These are phyloP conservation scores for Aphidius gifuensis DNA, from an alignment of 1,140 invertebrate species.

Conservation along the genomic window DNA sequence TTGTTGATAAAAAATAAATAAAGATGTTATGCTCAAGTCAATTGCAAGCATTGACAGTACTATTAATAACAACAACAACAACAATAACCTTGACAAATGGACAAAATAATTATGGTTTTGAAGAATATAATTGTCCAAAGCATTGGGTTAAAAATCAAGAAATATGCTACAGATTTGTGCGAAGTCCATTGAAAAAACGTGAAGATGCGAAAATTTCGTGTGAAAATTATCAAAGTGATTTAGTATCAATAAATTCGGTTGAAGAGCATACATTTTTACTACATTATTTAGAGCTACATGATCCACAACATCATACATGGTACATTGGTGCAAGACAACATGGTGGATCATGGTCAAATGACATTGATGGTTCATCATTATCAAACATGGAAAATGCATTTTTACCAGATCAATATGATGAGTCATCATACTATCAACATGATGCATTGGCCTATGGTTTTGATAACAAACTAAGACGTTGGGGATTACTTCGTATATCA, in stretches of 20 bases:
- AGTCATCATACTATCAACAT: slow-evolving; percentile 39
- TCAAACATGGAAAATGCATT: slow-evolving; percentile 80
- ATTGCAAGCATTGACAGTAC: too few species aligned
- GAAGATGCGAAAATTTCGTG: slow-evolving; percentile 79
- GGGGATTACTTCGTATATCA: slow-evolving; percentile 79
- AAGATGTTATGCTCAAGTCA: too few species aligned
- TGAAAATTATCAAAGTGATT: slow-evolving; percentile 74
- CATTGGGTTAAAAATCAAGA: slow-evolving; percentile 75
- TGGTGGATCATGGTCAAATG: slow-evolving; percentile 79
- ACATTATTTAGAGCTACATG: slow-evolving; percentile 71
- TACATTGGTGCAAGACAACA: slow-evolving; percentile 73
- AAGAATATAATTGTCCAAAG: slow-evolving; percentile 67
- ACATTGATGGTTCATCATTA: slow-evolving; percentile 73
- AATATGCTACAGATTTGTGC: slow-evolving; percentile 84
- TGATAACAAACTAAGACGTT: slow-evolving; percentile 68
- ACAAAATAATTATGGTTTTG: slow-evolving; percentile 39
- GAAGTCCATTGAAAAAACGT: slow-evolving; percentile 74
- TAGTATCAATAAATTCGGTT: slow-evolving; percentile 73
- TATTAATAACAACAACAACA: too few species aligned
- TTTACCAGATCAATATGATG: slow-evolving; percentile 61
- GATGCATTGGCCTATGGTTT: slow-evolving; percentile 69
- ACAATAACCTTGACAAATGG: background rate
- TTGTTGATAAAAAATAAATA: too few species aligned
- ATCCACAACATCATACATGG: slow-evolving; percentile 85
- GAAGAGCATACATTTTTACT: slow-evolving; percentile 87